Evolutionary conservation across 2,888 invertebrate species (phyloP).

Genomic region (Harpalus rufipes): DNA sequence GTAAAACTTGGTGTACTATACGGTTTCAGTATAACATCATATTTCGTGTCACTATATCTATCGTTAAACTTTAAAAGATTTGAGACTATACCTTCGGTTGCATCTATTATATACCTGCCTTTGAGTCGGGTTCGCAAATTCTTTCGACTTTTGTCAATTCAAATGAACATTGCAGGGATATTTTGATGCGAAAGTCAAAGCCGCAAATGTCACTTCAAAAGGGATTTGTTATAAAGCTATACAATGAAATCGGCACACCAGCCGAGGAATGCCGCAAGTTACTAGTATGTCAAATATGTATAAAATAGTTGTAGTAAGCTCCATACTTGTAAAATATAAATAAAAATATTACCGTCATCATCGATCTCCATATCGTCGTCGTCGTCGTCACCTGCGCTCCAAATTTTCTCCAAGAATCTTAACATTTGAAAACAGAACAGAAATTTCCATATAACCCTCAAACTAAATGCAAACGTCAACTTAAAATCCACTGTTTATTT

Average conservation of each 20-base stretch:
- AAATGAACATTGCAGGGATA: no score
- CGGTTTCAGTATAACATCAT: no score
- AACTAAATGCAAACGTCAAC: background rate
- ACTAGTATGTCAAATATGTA: background rate
- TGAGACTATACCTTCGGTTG: no score
- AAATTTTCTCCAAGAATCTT: conserved; percentile 18
- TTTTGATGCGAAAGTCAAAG: no score
- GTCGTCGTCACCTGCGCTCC: background rate
- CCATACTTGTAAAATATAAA: background rate
- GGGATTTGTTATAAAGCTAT: no score
- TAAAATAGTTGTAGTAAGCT: background rate
- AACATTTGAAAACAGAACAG: conserved; percentile 11
- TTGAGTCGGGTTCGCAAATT: no score
- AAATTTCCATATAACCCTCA: conserved; percentile 12
- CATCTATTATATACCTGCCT: no score
- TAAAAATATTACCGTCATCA: background rate
- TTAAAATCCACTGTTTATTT: conserved; percentile 28
- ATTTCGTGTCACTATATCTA: no score
- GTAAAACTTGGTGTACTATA: no score
- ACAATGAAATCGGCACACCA: background rate
- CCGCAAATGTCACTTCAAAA: no score
- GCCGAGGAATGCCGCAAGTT: background rate
- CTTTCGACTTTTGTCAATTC: no score
- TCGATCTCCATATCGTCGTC: conserved; percentile 19
- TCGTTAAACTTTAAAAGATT: no score